phyloP scores from a whole-genome alignment of 2,888 invertebrate species.

The Callinectes sapidus region DNA sequence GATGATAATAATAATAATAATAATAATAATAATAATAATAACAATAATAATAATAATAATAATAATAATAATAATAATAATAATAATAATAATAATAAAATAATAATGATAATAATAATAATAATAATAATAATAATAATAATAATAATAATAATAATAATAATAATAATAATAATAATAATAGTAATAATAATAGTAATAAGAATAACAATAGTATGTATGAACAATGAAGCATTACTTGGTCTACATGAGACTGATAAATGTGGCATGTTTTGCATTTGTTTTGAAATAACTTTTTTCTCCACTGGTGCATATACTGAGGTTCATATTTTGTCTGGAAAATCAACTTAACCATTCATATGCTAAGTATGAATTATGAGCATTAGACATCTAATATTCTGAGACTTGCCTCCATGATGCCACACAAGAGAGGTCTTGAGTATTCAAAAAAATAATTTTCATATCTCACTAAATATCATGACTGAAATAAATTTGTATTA shows the following conservation, averaged over 20 bases:
- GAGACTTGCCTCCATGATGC: background rate
- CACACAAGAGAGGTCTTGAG: slow-evolving; percentile 54
- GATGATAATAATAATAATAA: background rate
- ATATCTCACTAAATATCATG: slow-evolving; percentile 2
- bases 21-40: background rate
- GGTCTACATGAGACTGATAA: background rate
- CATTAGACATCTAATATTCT: background rate
- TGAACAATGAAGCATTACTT: background rate
- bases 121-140: background rate
- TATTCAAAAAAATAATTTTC: no score
- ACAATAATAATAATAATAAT: background rate
- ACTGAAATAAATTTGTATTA: background rate
- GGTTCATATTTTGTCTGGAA: background rate
- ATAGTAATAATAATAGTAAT: background rate
- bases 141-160: background rate
- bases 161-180: background rate
- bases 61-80: background rate
- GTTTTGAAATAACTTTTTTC: background rate
- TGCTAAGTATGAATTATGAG: background rate
- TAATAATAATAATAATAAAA: background rate
- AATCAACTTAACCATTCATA: background rate
- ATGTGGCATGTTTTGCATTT: background rate
- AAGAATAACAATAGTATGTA: background rate
- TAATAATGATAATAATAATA: background rate
- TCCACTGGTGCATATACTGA: background rate